Evolutionary conservation across 2,113 vertebrate genomes (phyloP), one percentile per base, ranked within the genome.

Genomic region (Fulmarus glacialis): DNA sequence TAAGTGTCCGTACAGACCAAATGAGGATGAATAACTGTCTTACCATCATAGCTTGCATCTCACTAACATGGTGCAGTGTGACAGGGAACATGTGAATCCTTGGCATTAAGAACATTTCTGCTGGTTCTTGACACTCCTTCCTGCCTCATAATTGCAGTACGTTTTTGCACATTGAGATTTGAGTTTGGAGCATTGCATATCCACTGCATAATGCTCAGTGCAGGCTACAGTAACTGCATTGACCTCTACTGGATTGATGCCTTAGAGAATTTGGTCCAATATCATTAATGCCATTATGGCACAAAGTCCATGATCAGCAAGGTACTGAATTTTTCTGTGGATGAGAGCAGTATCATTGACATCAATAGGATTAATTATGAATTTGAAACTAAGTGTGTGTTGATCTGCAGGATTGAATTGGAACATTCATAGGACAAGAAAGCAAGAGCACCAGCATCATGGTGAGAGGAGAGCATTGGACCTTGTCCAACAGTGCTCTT

Each of bases 61-160:
- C 40, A 56, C 7, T 43, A 30, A 14, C 12, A 2, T 0, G 3
- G 6, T 58, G 68, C 22, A 66, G 55, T 42, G 36, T 0, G 3
- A 42, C 18, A 71, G 42, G 36, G 9, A 74, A 16, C 27, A 1
- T 23, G 21, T 40, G 62, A 48, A 48, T 40, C 21, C 22, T 50
- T 29, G 53, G 22, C 20, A 42, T 34, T 24, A 43, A 71, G 22
- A 88, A 20, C 11, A 29, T 43, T 80, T 60, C 30, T 86, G 34
- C 34, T 90, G 26, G 16, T 70, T 80, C 58, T 72, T 43, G 13
- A 64, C 4, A 4, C 16, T 63, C 23, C 24, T 64, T 60, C 20
- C 18, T 34, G 40, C 8, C 53, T 26, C 0, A 1, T 47, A 42
- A 47, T 9, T 82, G 43, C 42, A 60, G 38, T 21, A 27, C 3